Base-by-base conservation (phyloP, 2,888 invertebrate genomes). In the Apamea monoglypha region DNA sequence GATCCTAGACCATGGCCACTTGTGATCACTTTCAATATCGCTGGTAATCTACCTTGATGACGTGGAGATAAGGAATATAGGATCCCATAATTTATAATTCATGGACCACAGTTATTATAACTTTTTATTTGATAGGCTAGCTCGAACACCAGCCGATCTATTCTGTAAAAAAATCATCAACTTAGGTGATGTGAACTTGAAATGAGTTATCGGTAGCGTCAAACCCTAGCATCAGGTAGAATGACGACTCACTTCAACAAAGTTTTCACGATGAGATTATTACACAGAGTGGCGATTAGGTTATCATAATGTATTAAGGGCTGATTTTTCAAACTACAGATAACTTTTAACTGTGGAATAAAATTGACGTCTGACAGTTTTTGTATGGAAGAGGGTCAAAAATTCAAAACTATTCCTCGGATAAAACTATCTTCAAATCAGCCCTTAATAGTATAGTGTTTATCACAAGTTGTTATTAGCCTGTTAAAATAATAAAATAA, bases 1-100 rank as follows among this genome's bases (percentile, higher is more conserved):
- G 81, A 86, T 86, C 81, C 59, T 67, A 82, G 80, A 83, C 83
- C 85, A 88, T 78, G 86, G 85, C 79, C 76, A 78, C 66, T 81
- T 77, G 74, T 70, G 80, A 70, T 76, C 82, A 85, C 85, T 86
- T 83, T 87, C 87, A 80, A 87, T 74, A 77, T 40, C 63, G 79
- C 59, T 66, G 29, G 66, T 78, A 53, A 59, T n/a, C n/a, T n/a
- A 70, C 81, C 76, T 76, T 76, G 74, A 64, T 59, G 29, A 56
- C 21, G 36, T 7, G 29, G 29, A 61, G 59, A 61, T 61, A 61
- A 61, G 59, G 59, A 61, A 61, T 29, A 61, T 29, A 16, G 29
- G 6, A 16, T 29, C n/a, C n/a, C 59, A 29, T 59, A 59, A 59
- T n/a, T 14, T 12, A n/a, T n/a, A 14, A 36, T 36, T 36, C 36